Percentiles rank a stretch among this genome's conserved stretches.
These are phyloP conservation scores for Eulemur rubriventer DNA, from an alignment of 2,797 vertebrate genomes.

Conservation along the genomic window DNA sequence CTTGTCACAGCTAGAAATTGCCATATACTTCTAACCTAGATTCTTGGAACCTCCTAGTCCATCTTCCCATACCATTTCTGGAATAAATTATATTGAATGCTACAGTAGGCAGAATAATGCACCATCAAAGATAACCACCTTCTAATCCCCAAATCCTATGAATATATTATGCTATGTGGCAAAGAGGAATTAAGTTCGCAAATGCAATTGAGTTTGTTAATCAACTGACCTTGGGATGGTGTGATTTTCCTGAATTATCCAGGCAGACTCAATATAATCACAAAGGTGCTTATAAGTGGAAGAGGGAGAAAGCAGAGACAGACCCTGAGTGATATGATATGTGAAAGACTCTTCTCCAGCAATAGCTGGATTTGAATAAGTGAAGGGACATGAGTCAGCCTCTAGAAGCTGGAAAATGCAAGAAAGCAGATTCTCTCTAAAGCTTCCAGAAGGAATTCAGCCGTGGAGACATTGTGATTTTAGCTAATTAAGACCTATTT, in stretches of 20 bases:
- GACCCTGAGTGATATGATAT: not conserved
- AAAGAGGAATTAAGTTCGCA: not conserved
- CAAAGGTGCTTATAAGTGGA: not conserved
- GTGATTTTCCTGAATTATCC: not conserved
- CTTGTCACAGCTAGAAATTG: not conserved
- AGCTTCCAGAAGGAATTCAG: not conserved
- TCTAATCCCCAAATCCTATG: not conserved
- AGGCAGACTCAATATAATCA: not conserved
- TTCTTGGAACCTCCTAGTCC: not conserved
- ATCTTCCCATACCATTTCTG: not conserved
- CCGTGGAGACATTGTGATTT: not conserved
- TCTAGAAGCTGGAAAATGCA: not conserved
- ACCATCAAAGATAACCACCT: too few species aligned
- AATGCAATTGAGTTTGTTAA: not conserved
- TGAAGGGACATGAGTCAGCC: not conserved
- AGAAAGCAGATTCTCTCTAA: not conserved
- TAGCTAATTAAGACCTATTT: not conserved
- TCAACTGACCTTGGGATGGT: not conserved
- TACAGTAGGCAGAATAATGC: not conserved
- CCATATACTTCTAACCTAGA: not conserved
- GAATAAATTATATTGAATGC: not conserved
- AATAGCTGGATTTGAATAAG: not conserved
- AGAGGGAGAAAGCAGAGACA: not conserved
- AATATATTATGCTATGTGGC: not conserved
- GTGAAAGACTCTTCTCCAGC: not conserved